Evolutionary conservation across 35 echinoderm and acorn worm genomes (phyloP).

Genomic region (Nesometra sesokonis): DNA sequence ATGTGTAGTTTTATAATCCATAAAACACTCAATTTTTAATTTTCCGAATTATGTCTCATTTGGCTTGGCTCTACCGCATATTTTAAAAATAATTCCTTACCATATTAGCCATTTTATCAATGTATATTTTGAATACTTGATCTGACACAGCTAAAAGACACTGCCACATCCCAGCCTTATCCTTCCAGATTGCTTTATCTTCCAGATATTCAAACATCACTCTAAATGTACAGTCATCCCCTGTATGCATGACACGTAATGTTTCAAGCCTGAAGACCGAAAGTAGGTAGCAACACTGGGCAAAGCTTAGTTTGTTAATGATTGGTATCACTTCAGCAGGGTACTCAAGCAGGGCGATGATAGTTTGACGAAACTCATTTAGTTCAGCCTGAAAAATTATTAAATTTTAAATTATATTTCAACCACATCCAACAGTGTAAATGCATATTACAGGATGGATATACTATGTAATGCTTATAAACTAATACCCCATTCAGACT

Average conservation of each 20-base stretch:
- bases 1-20: too few species aligned
- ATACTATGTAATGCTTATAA: too few species aligned
- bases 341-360: constrained; percentile 42
- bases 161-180: constrained; percentile 94
- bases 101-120: constrained; percentile 84
- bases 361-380: constrained; percentile 79
- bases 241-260: constrained; percentile 37
- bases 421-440: too few species aligned
- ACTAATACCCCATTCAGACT: too few species aligned
- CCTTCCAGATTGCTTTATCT: constrained; percentile 86
- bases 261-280: constrained; percentile 89
- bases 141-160: constrained; percentile 69
- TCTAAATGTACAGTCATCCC: constrained; percentile 55
- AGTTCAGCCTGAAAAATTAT: constrained; percentile 62
- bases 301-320: constrained; percentile 98
- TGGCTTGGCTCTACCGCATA: too few species aligned
- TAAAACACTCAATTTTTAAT: too few species aligned
- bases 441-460: background rate
- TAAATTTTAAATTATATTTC: background rate
- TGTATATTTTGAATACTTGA: constrained; percentile 74
- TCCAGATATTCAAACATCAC: constrained; percentile 80
- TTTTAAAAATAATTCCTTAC: too few species aligned
- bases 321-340: constrained; percentile 55
- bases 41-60: too few species aligned
- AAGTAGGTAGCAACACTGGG: constrained; percentile 85